Base-by-base conservation (phyloP, 2,797 vertebrate species). In the Liparis tanakae region DNA sequence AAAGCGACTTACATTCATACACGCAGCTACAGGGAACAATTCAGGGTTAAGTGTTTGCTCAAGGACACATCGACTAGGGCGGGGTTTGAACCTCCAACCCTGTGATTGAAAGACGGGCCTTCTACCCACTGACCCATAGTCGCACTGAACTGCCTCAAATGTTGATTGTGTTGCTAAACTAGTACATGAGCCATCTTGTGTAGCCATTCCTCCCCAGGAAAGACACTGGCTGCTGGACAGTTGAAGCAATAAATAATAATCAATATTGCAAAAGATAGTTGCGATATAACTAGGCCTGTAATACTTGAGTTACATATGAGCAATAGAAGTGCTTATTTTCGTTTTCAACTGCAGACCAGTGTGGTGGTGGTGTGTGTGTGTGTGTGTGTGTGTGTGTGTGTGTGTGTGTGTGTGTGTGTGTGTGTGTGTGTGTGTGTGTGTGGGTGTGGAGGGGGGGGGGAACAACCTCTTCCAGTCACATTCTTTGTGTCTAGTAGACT, bases 61-160 rank as follows among this genome's bases (percentile, higher is more conserved):
- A n/a, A n/a, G n/a, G n/a, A n/a, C n/a, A n/a, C n/a, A n/a, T n/a
- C n/a, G n/a, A n/a, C n/a, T n/a, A n/a, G n/a, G n/a, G n/a, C n/a
- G n/a, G n/a, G n/a, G n/a, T n/a, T n/a, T n/a, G n/a, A n/a, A n/a
- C n/a, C n/a, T n/a, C n/a, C n/a, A n/a, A n/a, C n/a, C n/a, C n/a
- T n/a, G n/a, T n/a, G n/a, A n/a, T n/a, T n/a, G n/a, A n/a, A n/a
- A n/a, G n/a, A n/a, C n/a, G n/a, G n/a, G n/a, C n/a, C n/a, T n/a
- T n/a, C n/a, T n/a, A n/a, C n/a, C n/a, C n/a, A n/a, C n/a, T n/a
- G n/a, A n/a, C n/a, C n/a, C n/a, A n/a, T n/a, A n/a, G n/a, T n/a
- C n/a, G n/a, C n/a, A n/a, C n/a, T n/a, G n/a, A n/a, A 88, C 58
- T 60, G 58, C 37, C 85, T 88, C 81, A 88, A 78, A 84, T 88